Conservation (phyloP, 2,797 vertebrate genomes). For the Vultur gryphus region DNA sequence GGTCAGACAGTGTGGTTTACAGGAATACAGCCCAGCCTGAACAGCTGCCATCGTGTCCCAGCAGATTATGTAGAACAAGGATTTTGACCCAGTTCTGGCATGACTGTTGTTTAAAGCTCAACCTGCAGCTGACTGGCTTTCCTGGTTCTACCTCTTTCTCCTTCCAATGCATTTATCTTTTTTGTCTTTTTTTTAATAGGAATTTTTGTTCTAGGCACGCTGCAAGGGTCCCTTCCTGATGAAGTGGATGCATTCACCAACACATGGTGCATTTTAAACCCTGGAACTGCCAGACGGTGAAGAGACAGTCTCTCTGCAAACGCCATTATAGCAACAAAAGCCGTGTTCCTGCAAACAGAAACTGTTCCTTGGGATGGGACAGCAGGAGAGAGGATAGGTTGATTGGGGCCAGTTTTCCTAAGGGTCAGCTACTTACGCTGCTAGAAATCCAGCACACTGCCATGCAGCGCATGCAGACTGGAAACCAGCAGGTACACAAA, state of each 20-base stretch:
- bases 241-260: neutral
- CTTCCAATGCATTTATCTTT: neutral
- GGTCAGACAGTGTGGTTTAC: neutral
- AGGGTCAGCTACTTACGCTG: neutral
- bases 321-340: neutral
- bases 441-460: neutral
- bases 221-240: neutral
- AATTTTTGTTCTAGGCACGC: neutral
- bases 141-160: neutral
- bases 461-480: rapidly evolving
- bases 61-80: neutral
- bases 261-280: neutral
- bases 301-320: neutral
- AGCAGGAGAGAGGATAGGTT: neutral
- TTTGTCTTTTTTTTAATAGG: neutral
- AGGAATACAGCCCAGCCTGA: neutral
- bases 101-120: neutral
- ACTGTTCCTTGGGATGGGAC: neutral
- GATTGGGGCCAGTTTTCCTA: neutral
- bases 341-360: neutral
- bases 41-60: neutral
- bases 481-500: neutral
- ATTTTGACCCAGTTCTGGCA: neutral
- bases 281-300: neutral
- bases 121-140: neutral